Evolutionary conservation across 2,113 vertebrate genomes (phyloP), one percentile per base, ranked within the genome.

Genomic region (Pterophyllum scalare): DNA sequence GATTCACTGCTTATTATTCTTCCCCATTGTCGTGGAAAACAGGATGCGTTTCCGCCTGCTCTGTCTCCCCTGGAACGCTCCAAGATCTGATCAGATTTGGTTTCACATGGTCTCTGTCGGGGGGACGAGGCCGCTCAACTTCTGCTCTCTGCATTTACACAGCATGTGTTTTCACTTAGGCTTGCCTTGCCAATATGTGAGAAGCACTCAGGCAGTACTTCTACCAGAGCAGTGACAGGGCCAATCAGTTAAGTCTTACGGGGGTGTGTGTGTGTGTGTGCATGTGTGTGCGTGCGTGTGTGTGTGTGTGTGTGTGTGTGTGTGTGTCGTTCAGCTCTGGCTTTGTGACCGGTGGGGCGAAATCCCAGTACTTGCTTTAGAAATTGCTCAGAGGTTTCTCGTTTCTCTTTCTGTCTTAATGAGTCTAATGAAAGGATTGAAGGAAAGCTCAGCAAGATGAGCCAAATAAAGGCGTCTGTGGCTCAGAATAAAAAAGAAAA

Each of bases 141-240:
- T 91, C 90, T 85, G 83, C 85, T 93, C 87, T 85, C 83, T 91
- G 80, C 87, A 85, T 91, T 86, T 81, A 60, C 80, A 70, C 77
- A 86, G 89, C 94, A 96, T 94, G 91, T 96, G 95, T 93, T 95
- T 93, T 85, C 89, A 94, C 84, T 95, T 93, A 94, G 77, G 74
- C 46, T 74, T 64, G 52, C 80, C 79, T 88, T 84, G 90, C 92
- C 91, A 88, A 84, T 82, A 90, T 77, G 80, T 54, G 70, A 85
- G 79, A 79, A 15, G 77, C 80, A 85, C 81, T 86, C 88, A 83
- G 43, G 64, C 78, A 15, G 81, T 67, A 24, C 92, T 93, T 84
- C 91, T 91, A 65, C 89, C 77, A 64, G 58, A 88, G 79, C 78
- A 84, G 83, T 90, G 89, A 90, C 91, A 78, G 76, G 56, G 75